Percentiles rank a stretch among this genome's conserved stretches.
Conservation (phyloP, 2,113 vertebrate species). For the Labeo rohita region DNA sequence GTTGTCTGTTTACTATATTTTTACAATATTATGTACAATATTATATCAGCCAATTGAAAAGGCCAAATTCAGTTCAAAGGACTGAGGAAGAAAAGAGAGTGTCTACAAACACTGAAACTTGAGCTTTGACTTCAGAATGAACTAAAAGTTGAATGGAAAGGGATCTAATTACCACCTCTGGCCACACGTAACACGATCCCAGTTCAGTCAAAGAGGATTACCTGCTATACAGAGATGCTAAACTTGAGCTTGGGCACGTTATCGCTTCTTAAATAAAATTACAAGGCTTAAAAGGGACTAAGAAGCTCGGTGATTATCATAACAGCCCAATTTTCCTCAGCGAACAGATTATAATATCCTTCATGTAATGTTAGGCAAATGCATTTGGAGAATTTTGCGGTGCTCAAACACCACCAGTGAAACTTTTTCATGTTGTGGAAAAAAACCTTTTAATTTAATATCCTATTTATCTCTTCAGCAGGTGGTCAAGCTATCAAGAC, state of each 20-base stretch:
- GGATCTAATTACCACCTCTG: conserved; percentile 47
- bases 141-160: conserved; percentile 42
- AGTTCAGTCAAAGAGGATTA: conserved; percentile 12
- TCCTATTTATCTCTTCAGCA: neutral
- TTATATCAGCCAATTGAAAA: neutral
- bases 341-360: neutral
- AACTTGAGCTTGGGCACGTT: conserved; percentile 7
- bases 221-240: conserved; percentile 12
- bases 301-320: neutral
- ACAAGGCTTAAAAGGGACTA: neutral
- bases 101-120: conserved; percentile 41
- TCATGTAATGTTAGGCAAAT: neutral
- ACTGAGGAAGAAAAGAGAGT: neutral
- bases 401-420: neutral
- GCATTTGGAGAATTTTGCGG: neutral
- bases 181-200: conserved; percentile 38
- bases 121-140: conserved; percentile 45
- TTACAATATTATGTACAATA: neutral
- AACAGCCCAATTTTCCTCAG: neutral
- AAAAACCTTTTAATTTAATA: neutral
- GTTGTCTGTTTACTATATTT: neutral
- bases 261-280: neutral
- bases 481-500: neutral
- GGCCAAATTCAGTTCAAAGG: conserved; percentile 32
- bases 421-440: neutral